Evolutionary conservation across 2,113 vertebrate genomes (phyloP), one percentile per base, ranked within the genome.

Genomic region (Genyomyrus donnyi): DNA sequence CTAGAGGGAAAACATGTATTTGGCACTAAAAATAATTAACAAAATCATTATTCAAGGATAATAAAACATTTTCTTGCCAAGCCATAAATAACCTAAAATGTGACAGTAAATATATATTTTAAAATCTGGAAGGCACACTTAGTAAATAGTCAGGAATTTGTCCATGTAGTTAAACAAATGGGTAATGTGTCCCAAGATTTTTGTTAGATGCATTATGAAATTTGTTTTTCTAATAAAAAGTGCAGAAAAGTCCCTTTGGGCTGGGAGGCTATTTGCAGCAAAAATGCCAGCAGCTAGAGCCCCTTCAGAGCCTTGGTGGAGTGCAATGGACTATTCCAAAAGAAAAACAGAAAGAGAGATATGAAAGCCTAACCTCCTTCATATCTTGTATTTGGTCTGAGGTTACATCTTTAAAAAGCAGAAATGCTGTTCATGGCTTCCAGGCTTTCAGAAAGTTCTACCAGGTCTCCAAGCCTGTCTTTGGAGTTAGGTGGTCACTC

Each of bases 31-130:
- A 45, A 42, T 42, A 74, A 46, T 87, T 3, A 3, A 52, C 77
- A 50, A 35, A n/a, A 88, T 58, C 42, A 39, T 80, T 21, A 87
- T 56, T 88, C 77, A 35, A 62, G n/a, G 66, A 7, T 77, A 89
- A 88, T 62, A 56, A 35, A 83, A 87, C 84, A 80, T 89, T 80
- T 88, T 85, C 83, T 83, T 66, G 6, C 58, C 90, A 89, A 89
- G 45, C 87, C 70, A 91, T 90, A 91, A 89, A 88, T 89, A 85
- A 83, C 62, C 35, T 90, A 89, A 90, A 91, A 89, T 31, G 13
- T 62, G 39, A 70, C 39, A 88, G 15, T 58, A 89, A 42, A 89
- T 24, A 89, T 53, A 89, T 88, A 83, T 77, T 89, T 89, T 35
- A 21, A 80, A 31, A 35, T 89, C 74, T 88, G 50, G 49, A 83